Percentiles rank a stretch among this genome's conserved stretches.
Evolutionary conservation across 2,888 invertebrate genomes (phyloP).

Genomic region (Cheilosia variabilis): DNA sequence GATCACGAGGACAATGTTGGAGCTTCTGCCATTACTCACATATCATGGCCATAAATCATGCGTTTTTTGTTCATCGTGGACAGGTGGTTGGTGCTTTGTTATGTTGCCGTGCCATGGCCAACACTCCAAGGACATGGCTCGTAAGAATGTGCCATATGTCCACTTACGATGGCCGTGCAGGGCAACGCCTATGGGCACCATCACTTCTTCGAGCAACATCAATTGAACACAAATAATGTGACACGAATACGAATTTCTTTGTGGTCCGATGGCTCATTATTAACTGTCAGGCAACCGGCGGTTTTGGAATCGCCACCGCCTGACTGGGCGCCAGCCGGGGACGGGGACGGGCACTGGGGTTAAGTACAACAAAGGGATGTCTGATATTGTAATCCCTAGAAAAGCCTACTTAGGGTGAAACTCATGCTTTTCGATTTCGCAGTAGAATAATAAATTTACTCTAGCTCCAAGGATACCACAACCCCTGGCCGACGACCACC

Average conservation of each 20-base stretch:
- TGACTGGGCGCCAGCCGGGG: constrained; percentile 11
- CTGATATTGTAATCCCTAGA: constrained; percentile 72
- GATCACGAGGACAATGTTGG: constrained; percentile 27
- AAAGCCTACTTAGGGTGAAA: constrained; percentile 70
- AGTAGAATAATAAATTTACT: constrained; percentile 76
- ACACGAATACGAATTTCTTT: constrained; percentile 75
- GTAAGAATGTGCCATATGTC: constrained; percentile 62
- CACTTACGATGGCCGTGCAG: constrained; percentile 10
- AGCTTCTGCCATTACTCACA: constrained; percentile 19
- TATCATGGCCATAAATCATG: constrained; percentile 58
- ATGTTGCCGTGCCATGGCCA: constrained; percentile 28
- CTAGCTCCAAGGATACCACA: constrained; percentile 63
- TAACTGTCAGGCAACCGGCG: constrained; percentile 68
- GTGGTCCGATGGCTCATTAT: constrained; percentile 72
- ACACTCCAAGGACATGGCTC: constrained; percentile 55
- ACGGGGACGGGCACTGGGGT: constrained; percentile 12
- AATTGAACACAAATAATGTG: constrained; percentile 75
- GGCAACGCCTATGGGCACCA: constrained; percentile 15
- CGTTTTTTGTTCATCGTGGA: constrained; percentile 58
- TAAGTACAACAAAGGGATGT: constrained; percentile 65
- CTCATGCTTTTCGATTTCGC: constrained; percentile 69
- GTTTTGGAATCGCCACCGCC: constrained; percentile 44
- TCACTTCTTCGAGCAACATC: constrained; percentile 47
- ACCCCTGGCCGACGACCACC: constrained; percentile 23
- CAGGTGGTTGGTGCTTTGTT: constrained; percentile 71